Conservation (phyloP, 2,113 vertebrate genomes). For the Hucho hucho region DNA sequence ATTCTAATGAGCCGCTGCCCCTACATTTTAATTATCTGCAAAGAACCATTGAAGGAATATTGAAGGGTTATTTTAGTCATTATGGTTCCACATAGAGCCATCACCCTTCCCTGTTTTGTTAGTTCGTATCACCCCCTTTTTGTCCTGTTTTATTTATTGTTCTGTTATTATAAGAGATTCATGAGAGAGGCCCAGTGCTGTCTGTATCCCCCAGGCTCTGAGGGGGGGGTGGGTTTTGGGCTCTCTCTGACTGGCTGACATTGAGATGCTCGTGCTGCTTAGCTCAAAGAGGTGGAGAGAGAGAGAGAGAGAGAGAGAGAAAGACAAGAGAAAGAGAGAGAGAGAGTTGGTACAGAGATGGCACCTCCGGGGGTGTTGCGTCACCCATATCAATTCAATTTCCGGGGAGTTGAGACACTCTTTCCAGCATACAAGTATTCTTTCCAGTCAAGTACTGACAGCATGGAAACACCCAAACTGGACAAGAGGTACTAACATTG, state of each 20-base stretch:
- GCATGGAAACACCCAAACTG: neutral
- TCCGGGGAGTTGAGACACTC: conserved; percentile 54
- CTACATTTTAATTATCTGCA: too few relatives aligned
- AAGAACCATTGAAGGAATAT: too few relatives aligned
- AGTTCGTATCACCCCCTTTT: neutral
- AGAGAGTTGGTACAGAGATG: conserved; percentile 22
- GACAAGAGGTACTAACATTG: neutral
- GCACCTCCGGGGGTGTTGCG: conserved; percentile 64
- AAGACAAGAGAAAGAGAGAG: conserved; percentile 1
- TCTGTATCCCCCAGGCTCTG: neutral
- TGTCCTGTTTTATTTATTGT: neutral
- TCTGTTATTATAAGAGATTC: neutral
- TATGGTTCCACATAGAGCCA: neutral
- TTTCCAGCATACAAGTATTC: neutral
- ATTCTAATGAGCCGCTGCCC: too few relatives aligned
- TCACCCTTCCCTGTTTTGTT: neutral
- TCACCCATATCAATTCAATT: conserved; percentile 63
- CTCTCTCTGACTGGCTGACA: neutral
- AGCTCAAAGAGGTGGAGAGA: neutral
- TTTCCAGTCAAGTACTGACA: neutral
- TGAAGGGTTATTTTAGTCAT: too few relatives aligned
- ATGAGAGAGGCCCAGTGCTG: neutral
- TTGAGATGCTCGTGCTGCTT: too few relatives aligned
- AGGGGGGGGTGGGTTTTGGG: too few relatives aligned
- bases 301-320: conserved; percentile 15